Conservation (phyloP, 2,888 invertebrate genomes). For the Tetranychus piercei region DNA sequence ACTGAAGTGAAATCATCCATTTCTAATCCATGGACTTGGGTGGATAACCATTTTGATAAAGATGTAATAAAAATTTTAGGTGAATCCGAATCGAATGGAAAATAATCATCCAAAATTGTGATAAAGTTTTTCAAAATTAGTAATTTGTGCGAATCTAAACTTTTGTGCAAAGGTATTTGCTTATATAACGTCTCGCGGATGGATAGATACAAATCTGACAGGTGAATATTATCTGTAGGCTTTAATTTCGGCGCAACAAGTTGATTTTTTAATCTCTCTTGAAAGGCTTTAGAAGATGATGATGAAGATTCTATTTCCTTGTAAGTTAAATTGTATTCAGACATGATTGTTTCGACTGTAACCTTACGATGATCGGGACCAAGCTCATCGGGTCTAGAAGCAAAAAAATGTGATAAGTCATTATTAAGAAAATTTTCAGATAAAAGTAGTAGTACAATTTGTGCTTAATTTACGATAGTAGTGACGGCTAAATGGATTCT, state of each 20-base stretch:
- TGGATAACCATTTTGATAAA: constrained; percentile 15
- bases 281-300: not conserved
- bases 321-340: not conserved
- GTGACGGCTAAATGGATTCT: too few relatives aligned
- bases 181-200: constrained; percentile 60
- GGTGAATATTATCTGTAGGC: not conserved
- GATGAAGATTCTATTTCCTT: not conserved
- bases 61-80: constrained; percentile 14
- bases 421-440: too few relatives aligned
- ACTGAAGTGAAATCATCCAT: not conserved
- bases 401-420: not conserved
- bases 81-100: constrained; percentile 21
- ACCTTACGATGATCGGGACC: not conserved
- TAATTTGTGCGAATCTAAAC: constrained; percentile 51
- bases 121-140: constrained; percentile 55
- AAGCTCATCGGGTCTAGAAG: not conserved
- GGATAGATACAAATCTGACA: constrained; percentile 69
- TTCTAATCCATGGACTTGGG: constrained; percentile 3
- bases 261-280: not conserved
- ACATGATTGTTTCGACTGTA: not conserved
- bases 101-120: constrained; percentile 43
- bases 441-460: too few relatives aligned
- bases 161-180: constrained; percentile 54
- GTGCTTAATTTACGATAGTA: too few relatives aligned
- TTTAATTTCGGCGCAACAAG: not conserved